A percentile compares a stretch with the other conserved stretches of the same genome.
These are phyloP conservation scores for Leptinotarsa haldemani DNA, from an alignment of 2,888 invertebrate species.

Conservation along the genomic window DNA sequence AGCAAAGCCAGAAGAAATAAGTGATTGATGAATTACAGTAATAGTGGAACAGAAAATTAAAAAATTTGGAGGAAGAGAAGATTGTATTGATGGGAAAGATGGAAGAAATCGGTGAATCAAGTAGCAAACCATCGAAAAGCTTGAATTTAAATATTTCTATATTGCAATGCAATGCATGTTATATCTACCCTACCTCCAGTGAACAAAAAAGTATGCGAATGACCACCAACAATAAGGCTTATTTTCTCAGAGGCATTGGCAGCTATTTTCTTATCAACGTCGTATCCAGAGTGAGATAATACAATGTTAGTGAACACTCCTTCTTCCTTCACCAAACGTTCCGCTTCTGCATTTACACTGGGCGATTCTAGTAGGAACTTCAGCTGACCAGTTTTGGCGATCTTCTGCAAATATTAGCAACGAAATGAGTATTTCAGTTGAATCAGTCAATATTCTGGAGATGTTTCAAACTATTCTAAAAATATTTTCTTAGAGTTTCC, in stretches of 20 bases:
- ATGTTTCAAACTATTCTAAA: too few relatives aligned
- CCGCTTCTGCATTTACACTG: slow-evolving; percentile 76
- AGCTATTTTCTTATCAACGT: slow-evolving; percentile 77
- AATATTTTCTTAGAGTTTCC: too few relatives aligned
- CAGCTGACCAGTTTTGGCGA: slow-evolving; percentile 75
- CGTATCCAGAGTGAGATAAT: slow-evolving; percentile 83
- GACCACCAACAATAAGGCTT: slow-evolving; percentile 87
- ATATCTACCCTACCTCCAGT: slow-evolving; percentile 64
- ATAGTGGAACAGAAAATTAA: too few relatives aligned
- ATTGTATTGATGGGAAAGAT: too few relatives aligned
- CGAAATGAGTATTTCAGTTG: too few relatives aligned
- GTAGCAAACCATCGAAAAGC: neutral
- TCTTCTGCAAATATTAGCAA: slow-evolving; percentile 66
- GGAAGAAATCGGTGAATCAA: too few relatives aligned
- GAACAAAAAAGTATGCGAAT: slow-evolving; percentile 85
- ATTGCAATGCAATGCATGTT: neutral
- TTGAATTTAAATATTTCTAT: neutral
- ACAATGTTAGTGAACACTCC: slow-evolving; percentile 84
- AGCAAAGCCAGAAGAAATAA: too few relatives aligned
- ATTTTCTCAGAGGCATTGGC: slow-evolving; percentile 73
- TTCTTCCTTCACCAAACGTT: slow-evolving; percentile 69
- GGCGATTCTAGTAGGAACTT: slow-evolving; percentile 77
- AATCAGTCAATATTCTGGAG: too few relatives aligned
- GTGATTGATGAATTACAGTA: too few relatives aligned
- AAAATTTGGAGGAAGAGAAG: too few relatives aligned